A percentile compares a stretch with the other conserved stretches of the same genome.
Evolutionary conservation across 2,113 vertebrate species (phyloP).

Genomic region (Girardinichthys multiradiatus): DNA sequence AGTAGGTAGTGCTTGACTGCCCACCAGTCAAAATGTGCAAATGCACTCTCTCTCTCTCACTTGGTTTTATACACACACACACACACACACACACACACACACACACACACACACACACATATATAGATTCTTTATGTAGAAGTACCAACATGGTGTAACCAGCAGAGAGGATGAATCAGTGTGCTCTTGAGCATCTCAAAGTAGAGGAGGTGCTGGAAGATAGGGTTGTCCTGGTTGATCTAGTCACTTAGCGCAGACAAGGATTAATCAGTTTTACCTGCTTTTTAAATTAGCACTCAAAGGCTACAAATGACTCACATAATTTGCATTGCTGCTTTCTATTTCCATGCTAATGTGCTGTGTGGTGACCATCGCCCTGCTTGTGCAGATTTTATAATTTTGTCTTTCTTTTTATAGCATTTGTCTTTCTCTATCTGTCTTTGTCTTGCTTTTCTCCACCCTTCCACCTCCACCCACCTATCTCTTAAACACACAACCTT

Average conservation of each 20-base stretch:
- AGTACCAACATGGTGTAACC: slow-evolving; percentile 1
- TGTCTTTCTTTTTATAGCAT: slow-evolving; percentile 32
- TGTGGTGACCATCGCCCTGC: slow-evolving; percentile 32
- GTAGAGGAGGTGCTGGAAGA: slow-evolving; percentile 29
- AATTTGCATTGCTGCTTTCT: slow-evolving; percentile 49
- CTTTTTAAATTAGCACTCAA: slow-evolving; percentile 56
- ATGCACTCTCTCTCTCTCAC: neutral
- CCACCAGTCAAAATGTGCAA: slow-evolving; percentile 36
- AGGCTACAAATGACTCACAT: slow-evolving; percentile 53
- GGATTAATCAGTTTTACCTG: slow-evolving; percentile 52
- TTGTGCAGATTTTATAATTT: slow-evolving; percentile 34
- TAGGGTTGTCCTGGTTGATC: slow-evolving; percentile 43
- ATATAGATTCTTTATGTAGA: slow-evolving; percentile 19
- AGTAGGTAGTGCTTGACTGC: slow-evolving; percentile 47
- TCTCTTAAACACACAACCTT: slow-evolving; percentile 10
- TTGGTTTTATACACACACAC: neutral
- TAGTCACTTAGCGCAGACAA: slow-evolving; percentile 26
- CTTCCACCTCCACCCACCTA: slow-evolving; percentile 10
- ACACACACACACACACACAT: slow-evolving; percentile 3
- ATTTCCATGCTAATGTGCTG: slow-evolving; percentile 60
- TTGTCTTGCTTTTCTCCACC: slow-evolving; percentile 28
- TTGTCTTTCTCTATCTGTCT: slow-evolving; percentile 17
- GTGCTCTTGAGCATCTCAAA: slow-evolving; percentile 26
- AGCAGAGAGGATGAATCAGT: slow-evolving; percentile 59
- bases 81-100: slow-evolving; percentile 5